A percentile compares a stretch with the other conserved stretches of the same genome.
These are phyloP conservation scores for Plestiodon gilberti DNA, from an alignment of 2,113 vertebrate genomes.

Conservation along the genomic window DNA sequence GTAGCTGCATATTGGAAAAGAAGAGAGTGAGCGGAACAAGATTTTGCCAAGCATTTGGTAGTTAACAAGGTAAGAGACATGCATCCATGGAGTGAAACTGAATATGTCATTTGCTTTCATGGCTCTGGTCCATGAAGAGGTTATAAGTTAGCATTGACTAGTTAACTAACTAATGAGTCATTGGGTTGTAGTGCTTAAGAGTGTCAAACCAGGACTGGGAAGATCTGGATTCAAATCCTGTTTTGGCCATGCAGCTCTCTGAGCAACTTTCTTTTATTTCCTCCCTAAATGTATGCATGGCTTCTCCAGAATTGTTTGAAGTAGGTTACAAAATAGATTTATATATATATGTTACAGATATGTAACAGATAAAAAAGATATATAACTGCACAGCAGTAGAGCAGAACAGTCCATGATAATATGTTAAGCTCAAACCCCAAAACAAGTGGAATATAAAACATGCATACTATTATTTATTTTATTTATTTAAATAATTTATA, in stretches of 20 bases:
- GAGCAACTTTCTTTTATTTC: too few species aligned
- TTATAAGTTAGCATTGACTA: neutral
- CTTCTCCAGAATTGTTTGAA: too few species aligned
- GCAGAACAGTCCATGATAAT: too few species aligned
- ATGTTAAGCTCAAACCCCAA: neutral
- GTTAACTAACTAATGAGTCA: neutral
- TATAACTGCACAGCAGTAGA: too few species aligned
- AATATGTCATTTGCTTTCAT: neutral
- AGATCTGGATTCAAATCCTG: too few species aligned
- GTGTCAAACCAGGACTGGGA: neutral
- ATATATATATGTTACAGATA: too few species aligned
- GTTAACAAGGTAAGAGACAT: slow-evolving; percentile 53
- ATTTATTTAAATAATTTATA: too few species aligned
- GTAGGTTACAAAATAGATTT: too few species aligned
- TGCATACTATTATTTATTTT: too few species aligned
- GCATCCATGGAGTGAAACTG: neutral
- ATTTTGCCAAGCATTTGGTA: rapidly evolving
- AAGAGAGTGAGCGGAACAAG: neutral
- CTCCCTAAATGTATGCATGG: too few species aligned
- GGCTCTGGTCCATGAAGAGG: rapidly evolving
- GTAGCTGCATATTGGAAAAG: neutral
- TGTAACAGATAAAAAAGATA: too few species aligned
- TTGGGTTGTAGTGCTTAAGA: too few species aligned
- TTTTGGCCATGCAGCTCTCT: neutral
- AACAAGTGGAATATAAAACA: neutral